Conservation (phyloP, 2,113 vertebrate genomes). For the Ibidorhyncha struthersii region DNA sequence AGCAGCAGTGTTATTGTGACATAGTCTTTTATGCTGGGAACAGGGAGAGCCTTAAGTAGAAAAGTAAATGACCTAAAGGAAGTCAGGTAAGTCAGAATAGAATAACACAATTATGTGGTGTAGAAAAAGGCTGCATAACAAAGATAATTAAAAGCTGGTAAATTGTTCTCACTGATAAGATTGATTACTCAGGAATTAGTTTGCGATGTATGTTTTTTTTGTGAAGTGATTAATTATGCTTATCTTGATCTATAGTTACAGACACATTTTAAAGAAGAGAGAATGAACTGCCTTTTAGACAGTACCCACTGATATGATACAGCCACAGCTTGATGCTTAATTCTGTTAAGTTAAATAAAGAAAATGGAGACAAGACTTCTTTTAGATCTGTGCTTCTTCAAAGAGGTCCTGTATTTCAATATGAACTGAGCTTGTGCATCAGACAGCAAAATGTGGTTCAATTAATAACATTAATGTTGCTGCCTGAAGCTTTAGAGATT, state of each 20-base stretch:
- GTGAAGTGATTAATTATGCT: constrained; percentile 2
- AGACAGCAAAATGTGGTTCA: background rate
- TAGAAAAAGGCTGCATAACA: background rate
- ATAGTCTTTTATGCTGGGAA: background rate
- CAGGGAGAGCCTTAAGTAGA: background rate
- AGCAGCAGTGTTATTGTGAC: background rate
- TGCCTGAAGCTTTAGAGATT: background rate
- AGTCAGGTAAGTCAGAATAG: background rate
- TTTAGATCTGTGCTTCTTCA: background rate
- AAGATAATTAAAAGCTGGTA: background rate
- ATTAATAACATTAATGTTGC: background rate
- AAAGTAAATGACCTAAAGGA: background rate
- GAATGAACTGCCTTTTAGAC: background rate
- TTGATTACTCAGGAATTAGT: constrained; percentile 10
- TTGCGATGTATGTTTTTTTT: background rate
- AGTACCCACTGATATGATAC: background rate
- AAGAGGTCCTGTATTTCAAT: background rate
- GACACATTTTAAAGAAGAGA: background rate
- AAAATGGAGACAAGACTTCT: background rate
- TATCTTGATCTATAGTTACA: constrained; percentile 10
- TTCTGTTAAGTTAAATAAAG: background rate
- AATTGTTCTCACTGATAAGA: constrained; percentile 6
- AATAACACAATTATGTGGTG: background rate
- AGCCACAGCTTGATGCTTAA: background rate
- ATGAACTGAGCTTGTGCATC: background rate